Base-by-base conservation (phyloP, 2,797 vertebrate species). In the Phoeniculus purpureus region DNA sequence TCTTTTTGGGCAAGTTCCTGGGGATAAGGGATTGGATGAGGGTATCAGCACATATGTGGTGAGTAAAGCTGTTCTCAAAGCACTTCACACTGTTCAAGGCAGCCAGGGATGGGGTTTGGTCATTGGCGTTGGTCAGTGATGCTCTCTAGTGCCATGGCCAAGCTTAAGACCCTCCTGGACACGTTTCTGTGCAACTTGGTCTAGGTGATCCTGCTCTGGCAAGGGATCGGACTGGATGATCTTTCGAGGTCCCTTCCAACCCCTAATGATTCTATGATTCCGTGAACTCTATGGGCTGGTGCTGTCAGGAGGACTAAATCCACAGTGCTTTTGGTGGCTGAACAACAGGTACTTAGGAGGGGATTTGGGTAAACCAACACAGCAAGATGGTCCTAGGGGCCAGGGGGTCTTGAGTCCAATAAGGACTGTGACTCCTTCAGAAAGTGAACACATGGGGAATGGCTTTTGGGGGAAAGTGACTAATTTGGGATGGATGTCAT, bases 1-100 rank as follows among this genome's bases (percentile, higher is more conserved):
- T 82, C 91, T 81, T 94, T 95, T 89, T 61, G 73, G 85, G 55
- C 55, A 74, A 95, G 96, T 96, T 93, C 95, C 68, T 0, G 0
- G 25, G 76, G 92, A 96, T 93, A 90, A 96, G 74, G 83, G 83
- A 60, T 19, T 2, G 10, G 47, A 13, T 70, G 37, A 60, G 74
- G 65, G 59, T 85, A 61, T 59, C 92, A 90, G 88, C 65, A 47
- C 52, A n/a, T 31, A 83, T 34, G 13, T 2, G 64, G 87, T 8
- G 67, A 83, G 52, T 51, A 93, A 93, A 97, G 88, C 82, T 89
- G 29, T 51, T 59, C 66, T 94, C 67, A 85, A 29, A 25, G 27
- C 50, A 21, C 19, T 51, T 94, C 58, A 76, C 81, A 27, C 1
- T 58, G 48, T 8, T 16, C 20, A 6, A 71, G 71, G 75, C 48